Percentiles rank a stretch among this genome's conserved stretches.
Conservation (phyloP, 2,888 invertebrate species). For the Oxyscelio sp. region DNA sequence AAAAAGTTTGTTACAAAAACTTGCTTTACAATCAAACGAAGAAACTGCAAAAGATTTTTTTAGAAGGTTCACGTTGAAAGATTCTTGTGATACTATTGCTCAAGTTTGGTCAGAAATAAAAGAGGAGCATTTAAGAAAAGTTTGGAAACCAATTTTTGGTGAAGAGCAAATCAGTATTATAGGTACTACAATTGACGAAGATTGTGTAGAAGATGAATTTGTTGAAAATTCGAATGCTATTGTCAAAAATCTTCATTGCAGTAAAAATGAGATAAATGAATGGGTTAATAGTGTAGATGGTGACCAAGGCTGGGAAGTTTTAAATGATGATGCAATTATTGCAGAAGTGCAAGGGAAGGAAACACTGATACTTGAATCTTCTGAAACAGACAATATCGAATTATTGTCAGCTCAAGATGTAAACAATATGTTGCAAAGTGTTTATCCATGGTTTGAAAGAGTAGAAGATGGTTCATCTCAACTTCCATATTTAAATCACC, state of each 20-base stretch:
- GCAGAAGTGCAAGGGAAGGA: background rate
- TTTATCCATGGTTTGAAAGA: too few species aligned
- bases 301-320: background rate
- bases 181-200: too few species aligned
- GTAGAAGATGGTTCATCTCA: too few species aligned
- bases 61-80: background rate
- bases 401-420: too few species aligned
- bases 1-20: conserved; percentile 4
- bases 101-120: background rate
- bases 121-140: background rate
- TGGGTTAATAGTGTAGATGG: background rate
- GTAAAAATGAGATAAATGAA: too few species aligned
- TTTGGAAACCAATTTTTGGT: conserved; percentile 7
- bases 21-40: background rate
- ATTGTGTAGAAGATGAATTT: too few species aligned
- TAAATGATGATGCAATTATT: background rate
- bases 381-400: too few species aligned
- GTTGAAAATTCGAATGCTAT: too few species aligned
- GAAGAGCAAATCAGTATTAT: background rate
- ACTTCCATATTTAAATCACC: too few species aligned
- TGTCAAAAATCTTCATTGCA: too few species aligned
- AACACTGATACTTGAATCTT: too few species aligned
- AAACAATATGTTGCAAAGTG: too few species aligned
- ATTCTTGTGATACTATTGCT: conserved; percentile 14
- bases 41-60: conserved; percentile 8